Evolutionary conservation across 2,797 vertebrate species (phyloP).

Genomic region (Poeciliopsis turneri): DNA sequence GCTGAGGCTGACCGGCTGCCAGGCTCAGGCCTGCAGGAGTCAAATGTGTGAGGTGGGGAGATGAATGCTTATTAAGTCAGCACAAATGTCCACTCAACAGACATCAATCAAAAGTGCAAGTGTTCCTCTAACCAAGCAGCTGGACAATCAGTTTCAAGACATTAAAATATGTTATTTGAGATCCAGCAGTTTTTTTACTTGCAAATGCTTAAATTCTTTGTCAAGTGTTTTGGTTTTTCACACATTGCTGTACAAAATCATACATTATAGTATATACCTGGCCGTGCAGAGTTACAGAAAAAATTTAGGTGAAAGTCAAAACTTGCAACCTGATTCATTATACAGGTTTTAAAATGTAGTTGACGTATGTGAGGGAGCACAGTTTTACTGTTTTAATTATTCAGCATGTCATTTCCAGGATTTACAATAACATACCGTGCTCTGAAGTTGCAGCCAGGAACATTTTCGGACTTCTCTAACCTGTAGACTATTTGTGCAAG

Average conservation of each 20-base stretch:
- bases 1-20: constrained; percentile 45
- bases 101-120: constrained; percentile 7
- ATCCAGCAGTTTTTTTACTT: not conserved
- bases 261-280: not conserved
- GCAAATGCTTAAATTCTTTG: not conserved
- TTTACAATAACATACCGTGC: constrained; percentile 5
- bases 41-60: constrained; percentile 15
- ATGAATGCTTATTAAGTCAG: constrained; percentile 16
- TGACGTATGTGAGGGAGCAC: not conserved
- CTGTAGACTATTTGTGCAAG: constrained; percentile 15
- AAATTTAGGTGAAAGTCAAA: not conserved
- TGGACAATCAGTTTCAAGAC: constrained; percentile 11
- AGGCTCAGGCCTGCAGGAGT: constrained; percentile 37
- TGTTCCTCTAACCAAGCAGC: constrained; percentile 19
- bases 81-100: constrained; percentile 8
- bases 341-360: not conserved
- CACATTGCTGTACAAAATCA: not conserved
- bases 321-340: not conserved
- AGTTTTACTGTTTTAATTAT: not conserved
- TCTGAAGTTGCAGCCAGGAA: not conserved
- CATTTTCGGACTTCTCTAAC: not conserved
- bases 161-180: constrained; percentile 14
- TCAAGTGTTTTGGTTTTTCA: not conserved
- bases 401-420: not conserved
- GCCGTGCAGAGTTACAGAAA: not conserved